A percentile compares a stretch with the other conserved stretches of the same genome.
phyloP scores from a whole-genome alignment of 2,888 invertebrate genomes.

The Ennomos fuscantarius region DNA sequence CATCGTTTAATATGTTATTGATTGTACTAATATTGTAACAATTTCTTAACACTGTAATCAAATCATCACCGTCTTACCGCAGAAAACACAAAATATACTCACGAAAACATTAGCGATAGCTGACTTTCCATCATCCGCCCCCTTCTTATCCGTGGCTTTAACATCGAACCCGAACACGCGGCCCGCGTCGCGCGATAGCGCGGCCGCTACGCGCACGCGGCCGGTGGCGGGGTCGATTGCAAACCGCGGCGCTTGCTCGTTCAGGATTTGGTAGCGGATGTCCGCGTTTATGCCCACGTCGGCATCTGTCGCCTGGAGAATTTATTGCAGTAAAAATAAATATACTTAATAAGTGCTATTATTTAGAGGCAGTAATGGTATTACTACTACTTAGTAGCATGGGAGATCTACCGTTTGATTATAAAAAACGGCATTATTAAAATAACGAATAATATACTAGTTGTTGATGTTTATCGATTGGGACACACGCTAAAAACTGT shows the following conservation, averaged over 20 bases:
- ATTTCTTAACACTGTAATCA: too few relatives aligned
- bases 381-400: too few relatives aligned
- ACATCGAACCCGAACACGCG: constrained; percentile 94
- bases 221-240: constrained; percentile 91
- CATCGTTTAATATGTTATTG: too few relatives aligned
- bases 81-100: constrained; percentile 62
- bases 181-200: constrained; percentile 89
- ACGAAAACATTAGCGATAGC: constrained; percentile 94
- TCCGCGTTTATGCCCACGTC: constrained; percentile 91
- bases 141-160: constrained; percentile 92
- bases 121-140: constrained; percentile 92
- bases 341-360: too few relatives aligned
- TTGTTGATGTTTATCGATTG: too few relatives aligned
- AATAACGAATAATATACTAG: too few relatives aligned
- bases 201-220: constrained; percentile 89
- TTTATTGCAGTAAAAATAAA: background rate
- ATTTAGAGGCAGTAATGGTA: too few relatives aligned
- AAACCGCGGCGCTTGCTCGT: constrained; percentile 90
- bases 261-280: constrained; percentile 92
- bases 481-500: too few relatives aligned
- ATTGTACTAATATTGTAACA: too few relatives aligned
- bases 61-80: too few relatives aligned
- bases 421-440: too few relatives aligned
- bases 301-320: constrained; percentile 88
- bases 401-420: too few relatives aligned